Evolutionary conservation across 1,140 invertebrate genomes (phyloP), one percentile per base, ranked within the genome.

Genomic region (Bombus haemorrhoidalis): DNA sequence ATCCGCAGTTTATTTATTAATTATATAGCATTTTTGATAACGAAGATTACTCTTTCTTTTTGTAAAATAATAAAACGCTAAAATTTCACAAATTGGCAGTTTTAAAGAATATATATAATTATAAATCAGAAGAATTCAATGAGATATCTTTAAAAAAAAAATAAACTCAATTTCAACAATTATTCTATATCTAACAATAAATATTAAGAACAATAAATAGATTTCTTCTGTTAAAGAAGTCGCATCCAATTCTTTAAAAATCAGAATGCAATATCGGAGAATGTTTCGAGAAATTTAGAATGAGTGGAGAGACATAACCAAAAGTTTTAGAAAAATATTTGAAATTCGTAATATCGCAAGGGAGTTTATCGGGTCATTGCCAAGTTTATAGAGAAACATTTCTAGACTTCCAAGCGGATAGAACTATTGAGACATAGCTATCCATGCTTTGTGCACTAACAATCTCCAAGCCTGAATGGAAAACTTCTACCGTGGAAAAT

Each of bases 361-460:
- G 13, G 72, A 91, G 90, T 91, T 87, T 91, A 74, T 81, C 88
- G 83, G 83, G 84, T 91, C 90, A 91, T 91, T 89, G 85, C 75
- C 80, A 83, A 89, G 83, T 87, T 91, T 91, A 91, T 88, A 86
- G 66, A 73, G 68, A 84, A 71, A 76, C 88, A 91, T 91, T 91
- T 90, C 85, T 89, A 86, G 68, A 69, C 83, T 91, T 80, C 81
- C 87, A 59, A 83, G 81, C 81, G 82, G 72, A 89, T 59, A 69
- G 47, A 74, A 76, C 25, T 66, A 75, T 78, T 81, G 47, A 62
- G 57, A 81, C 82, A 68, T 68, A 72, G 64, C 87, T 62, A 85
- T 69, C 77, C 81, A 74, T 41, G 72, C 68, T 39, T 86, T 66
- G 66, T 81, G 53, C 68, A 81, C 74, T 88, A 90, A 87, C 89